These are phyloP conservation scores for Dinoponera quadriceps DNA, from an alignment of 1,140 invertebrate genomes.

Conservation along the genomic window DNA sequence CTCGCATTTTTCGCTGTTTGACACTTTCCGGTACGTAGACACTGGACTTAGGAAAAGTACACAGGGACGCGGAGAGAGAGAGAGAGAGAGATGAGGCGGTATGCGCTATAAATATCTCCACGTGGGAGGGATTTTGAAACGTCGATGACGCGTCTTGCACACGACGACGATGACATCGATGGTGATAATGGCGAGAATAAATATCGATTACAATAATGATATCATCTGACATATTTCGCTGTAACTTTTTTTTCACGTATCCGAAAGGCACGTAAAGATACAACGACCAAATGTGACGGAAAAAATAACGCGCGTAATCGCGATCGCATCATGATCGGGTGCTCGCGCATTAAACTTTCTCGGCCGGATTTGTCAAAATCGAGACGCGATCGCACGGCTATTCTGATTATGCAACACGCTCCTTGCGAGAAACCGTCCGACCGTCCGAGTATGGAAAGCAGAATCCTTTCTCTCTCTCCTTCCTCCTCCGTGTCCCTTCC, in stretches of 20 bases:
- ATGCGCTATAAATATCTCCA: background rate
- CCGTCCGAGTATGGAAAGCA: slow-evolving; percentile 44
- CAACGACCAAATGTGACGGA: background rate
- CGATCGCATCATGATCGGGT: background rate
- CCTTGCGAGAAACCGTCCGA: slow-evolving; percentile 28
- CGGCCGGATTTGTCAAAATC: background rate
- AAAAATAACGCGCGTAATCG: background rate
- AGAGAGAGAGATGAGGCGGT: background rate
- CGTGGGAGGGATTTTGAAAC: background rate
- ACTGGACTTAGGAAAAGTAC: slow-evolving; percentile 10
- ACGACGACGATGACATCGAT: background rate
- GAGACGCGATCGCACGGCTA: background rate
- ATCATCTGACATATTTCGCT: no score
- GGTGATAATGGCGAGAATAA: background rate
- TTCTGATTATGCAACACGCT: slow-evolving; percentile 28
- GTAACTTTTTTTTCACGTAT: no score
- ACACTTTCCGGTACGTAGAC: slow-evolving; percentile 1
- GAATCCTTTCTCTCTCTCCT: slow-evolving; percentile 17
- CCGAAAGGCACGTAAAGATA: background rate
- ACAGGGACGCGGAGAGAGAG: background rate
- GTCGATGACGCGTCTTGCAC: background rate
- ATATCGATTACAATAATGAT: no score
- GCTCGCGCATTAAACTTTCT: slow-evolving; percentile 3
- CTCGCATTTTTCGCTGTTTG: slow-evolving; percentile 9
- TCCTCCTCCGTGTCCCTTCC: background rate